Base-by-base conservation (phyloP, 2,797 vertebrate genomes). In the Chelmon rostratus region DNA sequence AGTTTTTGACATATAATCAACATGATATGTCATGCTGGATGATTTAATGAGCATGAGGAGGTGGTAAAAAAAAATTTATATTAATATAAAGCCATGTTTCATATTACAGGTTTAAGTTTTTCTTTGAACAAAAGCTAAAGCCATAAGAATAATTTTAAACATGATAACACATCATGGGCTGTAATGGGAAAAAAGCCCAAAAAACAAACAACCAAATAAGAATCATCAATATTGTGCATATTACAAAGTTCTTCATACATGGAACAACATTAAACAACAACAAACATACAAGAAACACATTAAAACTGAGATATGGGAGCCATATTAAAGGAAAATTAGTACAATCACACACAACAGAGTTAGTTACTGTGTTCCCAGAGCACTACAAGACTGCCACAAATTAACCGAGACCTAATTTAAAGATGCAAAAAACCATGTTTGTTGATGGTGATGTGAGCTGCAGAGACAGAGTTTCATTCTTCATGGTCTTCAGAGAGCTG, bases 341-440 rank as follows among this genome's bases (percentile, higher is more conserved):
- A 40, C 35, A n/a, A 50, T 67, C 21, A 33, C 31, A 57, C 15
- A 25, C 46, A 33, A 5, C 46, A 23, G 13, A 56, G 40, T 46
- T 40, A 11, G 35, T 73, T 2, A 18, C 23, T 56, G 42, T 68
- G 42, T 64, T 74, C 50, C n/a, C 57, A 73, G 13, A 23, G 64
- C 68, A 57, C 23, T 8, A 46, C 52, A 64, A 15, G n/a, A 47
- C 44, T 42, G 38, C 31, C 33, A 58, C 25, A 75, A 66, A 69
- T 68, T 18, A 78, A 74, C 38, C 42, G 42, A 4, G 8, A 54
- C 61, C 71, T 57, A 49, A 76, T 68, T 58, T 68, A 37, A 23
- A 73, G 38, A 61, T 35, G 18, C 19, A 33, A 19, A 37, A 57
- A 42, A 59, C 21, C 13, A 6, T 1, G 5, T 31, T 68, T n/a